phyloP scores from a whole-genome alignment of 92 coral and sea anemone species.

The Actinernus sp. region DNA sequence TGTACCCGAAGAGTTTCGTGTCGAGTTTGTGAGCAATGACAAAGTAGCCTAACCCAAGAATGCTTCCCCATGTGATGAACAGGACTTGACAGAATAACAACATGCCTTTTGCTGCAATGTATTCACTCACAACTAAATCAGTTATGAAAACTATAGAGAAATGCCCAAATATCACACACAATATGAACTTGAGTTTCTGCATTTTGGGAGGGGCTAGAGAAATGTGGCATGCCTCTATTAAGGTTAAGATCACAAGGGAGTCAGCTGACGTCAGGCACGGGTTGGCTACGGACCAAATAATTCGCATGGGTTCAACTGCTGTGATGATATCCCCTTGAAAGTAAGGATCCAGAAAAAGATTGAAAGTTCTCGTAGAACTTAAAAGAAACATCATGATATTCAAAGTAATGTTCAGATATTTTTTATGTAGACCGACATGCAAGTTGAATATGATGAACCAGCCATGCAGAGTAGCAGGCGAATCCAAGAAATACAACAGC shows the following conservation, averaged over 20 bases:
- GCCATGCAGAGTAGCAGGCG: conserved; percentile 10
- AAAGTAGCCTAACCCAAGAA: conserved; percentile 34
- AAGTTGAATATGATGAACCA: conserved; percentile 1
- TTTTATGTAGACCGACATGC: conserved; percentile 13
- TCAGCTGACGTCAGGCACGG: conserved; percentile 55
- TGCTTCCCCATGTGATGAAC: conserved; percentile 34
- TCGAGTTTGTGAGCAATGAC: conserved; percentile 19
- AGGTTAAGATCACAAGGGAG: conserved; percentile 20
- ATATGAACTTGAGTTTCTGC: conserved; percentile 16
- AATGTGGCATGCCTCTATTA: conserved; percentile 31
- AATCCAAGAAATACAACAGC: conserved; percentile 21
- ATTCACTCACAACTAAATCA: conserved; percentile 29
- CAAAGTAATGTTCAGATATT: conserved; percentile 17
- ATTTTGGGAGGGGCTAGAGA: conserved; percentile 37
- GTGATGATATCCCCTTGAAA: conserved; percentile 26
- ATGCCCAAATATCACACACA: conserved; percentile 11
- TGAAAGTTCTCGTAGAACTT: conserved; percentile 28
- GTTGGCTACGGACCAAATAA: conserved; percentile 34
- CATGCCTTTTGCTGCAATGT: conserved; percentile 30
- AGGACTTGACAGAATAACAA: conserved; percentile 31
- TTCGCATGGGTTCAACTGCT: conserved; percentile 13
- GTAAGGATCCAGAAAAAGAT: conserved; percentile 34
- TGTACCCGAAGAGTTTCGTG: conserved; percentile 25
- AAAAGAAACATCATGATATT: conserved; percentile 28
- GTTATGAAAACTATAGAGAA: conserved; percentile 12